Evolutionary conservation across 2,797 vertebrate species (phyloP).

Genomic region (Sebastes nivosus): DNA sequence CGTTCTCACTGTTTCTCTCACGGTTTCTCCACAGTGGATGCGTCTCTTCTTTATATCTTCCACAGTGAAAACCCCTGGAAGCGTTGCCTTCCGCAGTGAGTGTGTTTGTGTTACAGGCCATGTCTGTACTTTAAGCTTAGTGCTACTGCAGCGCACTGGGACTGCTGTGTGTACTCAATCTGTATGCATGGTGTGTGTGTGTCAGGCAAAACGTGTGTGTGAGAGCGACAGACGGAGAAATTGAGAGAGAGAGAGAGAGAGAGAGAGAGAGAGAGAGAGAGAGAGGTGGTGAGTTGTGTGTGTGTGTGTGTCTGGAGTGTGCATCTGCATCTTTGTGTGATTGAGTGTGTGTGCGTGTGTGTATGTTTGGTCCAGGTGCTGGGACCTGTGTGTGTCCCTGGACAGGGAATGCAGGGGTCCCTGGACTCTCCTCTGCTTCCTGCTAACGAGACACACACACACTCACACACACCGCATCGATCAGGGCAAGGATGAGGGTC

Average conservation of each 20-base stretch:
- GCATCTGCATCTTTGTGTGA: constrained; percentile 42
- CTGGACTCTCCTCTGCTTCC: constrained; percentile 70
- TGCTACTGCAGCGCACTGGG: constrained; percentile 58
- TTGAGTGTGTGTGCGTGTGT: constrained; percentile 18
- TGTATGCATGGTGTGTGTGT: constrained; percentile 65
- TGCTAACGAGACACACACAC: constrained; percentile 73
- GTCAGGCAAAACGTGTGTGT: constrained; percentile 17
- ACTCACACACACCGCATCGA: constrained; percentile 65
- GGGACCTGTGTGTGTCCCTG: constrained; percentile 74
- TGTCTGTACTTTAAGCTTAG: constrained; percentile 53
- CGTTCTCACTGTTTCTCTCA: not conserved
- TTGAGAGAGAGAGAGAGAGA: constrained; percentile 20
- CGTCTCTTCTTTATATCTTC: not conserved
- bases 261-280: constrained; percentile 20
- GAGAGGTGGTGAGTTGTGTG: constrained; percentile 33
- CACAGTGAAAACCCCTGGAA: not conserved
- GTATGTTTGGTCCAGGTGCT: constrained; percentile 71
- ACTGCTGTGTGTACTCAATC: constrained; percentile 60
- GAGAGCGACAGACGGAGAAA: constrained; percentile 41
- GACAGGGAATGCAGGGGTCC: constrained; percentile 75
- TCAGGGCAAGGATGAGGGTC: constrained; percentile 71
- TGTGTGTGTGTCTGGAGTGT: constrained; percentile 43
- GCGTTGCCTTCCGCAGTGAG: constrained; percentile 27
- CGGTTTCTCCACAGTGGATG: not conserved
- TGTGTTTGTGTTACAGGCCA: constrained; percentile 49